Percentiles rank a stretch among this genome's conserved stretches.
phyloP scores from a whole-genome alignment of 2,797 vertebrate species.

The Thalassophryne amazonica region DNA sequence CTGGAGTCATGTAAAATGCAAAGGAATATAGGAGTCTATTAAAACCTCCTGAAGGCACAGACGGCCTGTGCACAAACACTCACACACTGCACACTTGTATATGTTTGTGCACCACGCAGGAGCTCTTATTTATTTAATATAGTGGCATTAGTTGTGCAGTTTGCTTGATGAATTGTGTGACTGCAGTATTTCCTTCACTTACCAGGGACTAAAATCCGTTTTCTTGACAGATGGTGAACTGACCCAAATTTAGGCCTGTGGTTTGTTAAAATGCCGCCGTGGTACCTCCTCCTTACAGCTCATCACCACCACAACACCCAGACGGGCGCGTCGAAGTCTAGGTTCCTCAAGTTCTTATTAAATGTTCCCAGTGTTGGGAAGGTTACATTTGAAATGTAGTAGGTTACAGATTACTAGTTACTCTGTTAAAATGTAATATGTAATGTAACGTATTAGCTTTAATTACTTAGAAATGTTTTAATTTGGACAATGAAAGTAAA shows the following conservation, averaged over 20 bases:
- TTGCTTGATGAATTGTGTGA: too few species aligned
- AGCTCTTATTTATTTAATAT: too few species aligned
- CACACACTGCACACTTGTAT: conserved; percentile 11
- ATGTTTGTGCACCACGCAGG: conserved; percentile 32
- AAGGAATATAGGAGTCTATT: conserved; percentile 85
- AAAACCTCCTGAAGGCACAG: conserved; percentile 73
- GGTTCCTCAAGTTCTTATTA: conserved; percentile 64
- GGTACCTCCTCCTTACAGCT: conserved; percentile 42
- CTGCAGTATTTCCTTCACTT: too few species aligned
- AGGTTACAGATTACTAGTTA: too few species aligned
- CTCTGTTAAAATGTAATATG: too few species aligned
- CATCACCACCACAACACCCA: conserved; percentile 64
- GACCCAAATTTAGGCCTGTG: conserved; percentile 42
- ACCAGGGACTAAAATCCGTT: conserved; percentile 19
- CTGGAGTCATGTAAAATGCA: conserved; percentile 95
- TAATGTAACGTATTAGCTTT: too few species aligned
- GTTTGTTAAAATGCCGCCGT: conserved; percentile 48
- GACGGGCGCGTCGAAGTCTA: conserved; percentile 69
- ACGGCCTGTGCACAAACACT: conserved; percentile 17
- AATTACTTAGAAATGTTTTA: too few species aligned
- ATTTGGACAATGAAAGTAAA: too few species aligned
- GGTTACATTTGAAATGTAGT: too few species aligned
- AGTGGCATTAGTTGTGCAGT: too few species aligned
- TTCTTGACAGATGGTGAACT: conserved; percentile 7
- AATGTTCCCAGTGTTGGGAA: too few species aligned